Evolutionary conservation across 2,113 vertebrate genomes (phyloP).

Genomic region (Origma solitaria): DNA sequence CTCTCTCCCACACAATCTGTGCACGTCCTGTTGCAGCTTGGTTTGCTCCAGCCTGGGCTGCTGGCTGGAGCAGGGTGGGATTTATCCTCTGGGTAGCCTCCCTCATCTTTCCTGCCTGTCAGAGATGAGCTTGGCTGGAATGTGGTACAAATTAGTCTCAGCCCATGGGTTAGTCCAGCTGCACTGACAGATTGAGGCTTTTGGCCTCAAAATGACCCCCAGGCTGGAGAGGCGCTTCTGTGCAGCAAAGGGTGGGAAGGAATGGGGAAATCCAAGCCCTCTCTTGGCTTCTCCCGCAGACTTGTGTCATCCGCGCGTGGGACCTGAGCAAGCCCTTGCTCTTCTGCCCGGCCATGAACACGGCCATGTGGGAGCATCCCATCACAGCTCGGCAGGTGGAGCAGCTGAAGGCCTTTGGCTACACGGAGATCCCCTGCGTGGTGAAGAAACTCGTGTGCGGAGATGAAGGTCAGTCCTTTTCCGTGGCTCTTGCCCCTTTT

Average conservation of each 20-base stretch:
- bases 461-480: constrained; percentile 83
- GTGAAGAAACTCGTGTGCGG: constrained; percentile 91
- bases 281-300: constrained; percentile 66
- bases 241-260: background rate
- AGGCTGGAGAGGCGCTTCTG: background rate
- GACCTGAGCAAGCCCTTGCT: constrained; percentile 85
- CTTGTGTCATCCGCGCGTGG: constrained; percentile 93
- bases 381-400: constrained; percentile 84
- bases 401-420: constrained; percentile 85
- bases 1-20: background rate
- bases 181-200: background rate
- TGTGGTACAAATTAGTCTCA: background rate
- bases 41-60: background rate
- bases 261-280: background rate
- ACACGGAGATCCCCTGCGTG: constrained; percentile 88
- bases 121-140: background rate
- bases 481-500: background rate
- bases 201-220: background rate
- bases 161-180: background rate
- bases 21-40: background rate
- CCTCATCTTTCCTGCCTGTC: background rate
- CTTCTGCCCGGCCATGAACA: constrained; percentile 99
- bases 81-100: background rate
- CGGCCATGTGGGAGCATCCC: constrained; percentile 95
- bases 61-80: background rate